phyloP scores from a whole-genome alignment of 2,113 vertebrate genomes.

The Terrapene triunguis region DNA sequence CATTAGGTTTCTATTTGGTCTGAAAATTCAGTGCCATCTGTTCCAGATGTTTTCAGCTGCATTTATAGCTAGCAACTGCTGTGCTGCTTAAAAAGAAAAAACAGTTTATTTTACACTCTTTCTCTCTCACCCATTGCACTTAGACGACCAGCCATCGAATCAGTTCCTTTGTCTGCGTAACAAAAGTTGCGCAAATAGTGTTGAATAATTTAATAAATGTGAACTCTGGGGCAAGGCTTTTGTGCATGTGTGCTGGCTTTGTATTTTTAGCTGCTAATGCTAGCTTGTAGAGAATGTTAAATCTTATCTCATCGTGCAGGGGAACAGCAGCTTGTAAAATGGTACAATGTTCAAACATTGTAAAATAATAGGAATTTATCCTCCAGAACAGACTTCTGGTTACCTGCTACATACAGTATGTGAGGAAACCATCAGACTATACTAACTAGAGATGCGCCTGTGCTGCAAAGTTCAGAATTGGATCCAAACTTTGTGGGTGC shows the following conservation, averaged over 20 bases:
- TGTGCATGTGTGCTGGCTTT: neutral
- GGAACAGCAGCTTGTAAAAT: neutral
- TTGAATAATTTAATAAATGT: neutral
- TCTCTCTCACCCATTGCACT: neutral
- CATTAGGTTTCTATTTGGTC: neutral
- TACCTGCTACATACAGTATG: neutral
- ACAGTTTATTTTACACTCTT: neutral
- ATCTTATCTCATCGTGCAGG: accelerated
- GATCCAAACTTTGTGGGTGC: neutral
- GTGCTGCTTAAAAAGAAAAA: neutral
- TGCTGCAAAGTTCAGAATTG: accelerated
- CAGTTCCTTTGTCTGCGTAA: neutral
- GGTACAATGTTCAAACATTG: neutral
- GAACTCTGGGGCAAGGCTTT: neutral
- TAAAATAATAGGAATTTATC: neutral
- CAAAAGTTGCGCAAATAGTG: neutral
- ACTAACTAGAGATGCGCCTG: neutral
- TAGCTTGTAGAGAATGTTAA: neutral
- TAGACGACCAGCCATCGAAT: neutral
- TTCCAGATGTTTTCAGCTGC: slow-evolving; percentile 61
- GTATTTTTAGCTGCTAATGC: neutral
- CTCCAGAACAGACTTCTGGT: neutral
- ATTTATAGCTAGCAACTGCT: slow-evolving; percentile 61
- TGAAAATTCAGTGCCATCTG: slow-evolving; percentile 36
- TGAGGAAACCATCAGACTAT: neutral